Percentiles rank a stretch among this genome's conserved stretches.
phyloP scores from a whole-genome alignment of 2,113 vertebrate genomes.

The Oostethus manadensis region DNA sequence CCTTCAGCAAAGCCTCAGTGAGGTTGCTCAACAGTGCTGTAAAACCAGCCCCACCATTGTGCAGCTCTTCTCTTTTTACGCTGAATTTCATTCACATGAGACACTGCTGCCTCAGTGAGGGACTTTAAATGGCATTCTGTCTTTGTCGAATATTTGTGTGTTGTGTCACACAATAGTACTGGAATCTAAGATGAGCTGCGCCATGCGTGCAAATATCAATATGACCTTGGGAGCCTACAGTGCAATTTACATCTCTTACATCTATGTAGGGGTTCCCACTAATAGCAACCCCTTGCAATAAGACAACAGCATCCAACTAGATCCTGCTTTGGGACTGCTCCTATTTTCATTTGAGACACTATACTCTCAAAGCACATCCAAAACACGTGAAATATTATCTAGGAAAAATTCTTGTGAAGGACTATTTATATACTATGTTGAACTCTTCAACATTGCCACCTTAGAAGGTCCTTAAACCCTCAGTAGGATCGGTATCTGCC shows the following conservation, averaged over 20 bases:
- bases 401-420: no score
- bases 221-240: slow-evolving; percentile 1
- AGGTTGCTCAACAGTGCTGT: neutral
- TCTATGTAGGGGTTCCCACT: neutral
- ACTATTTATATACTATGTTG: no score
- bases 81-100: neutral
- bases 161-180: neutral
- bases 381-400: no score
- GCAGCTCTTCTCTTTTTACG: neutral
- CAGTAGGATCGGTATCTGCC: no score
- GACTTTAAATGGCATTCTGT: neutral
- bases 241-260: neutral
- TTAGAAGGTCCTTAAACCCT: no score
- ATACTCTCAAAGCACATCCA: no score
- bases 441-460: no score
- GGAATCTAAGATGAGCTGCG: neutral
- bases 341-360: no score
- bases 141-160: neutral
- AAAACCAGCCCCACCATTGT: neutral
- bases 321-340: no score
- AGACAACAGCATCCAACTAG: neutral
- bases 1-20: neutral
- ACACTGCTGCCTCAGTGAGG: neutral
- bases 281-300: neutral
- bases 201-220: neutral